phyloP scores from a whole-genome alignment of 2,113 vertebrate genomes.

The Budorcas taxicolor region DNA sequence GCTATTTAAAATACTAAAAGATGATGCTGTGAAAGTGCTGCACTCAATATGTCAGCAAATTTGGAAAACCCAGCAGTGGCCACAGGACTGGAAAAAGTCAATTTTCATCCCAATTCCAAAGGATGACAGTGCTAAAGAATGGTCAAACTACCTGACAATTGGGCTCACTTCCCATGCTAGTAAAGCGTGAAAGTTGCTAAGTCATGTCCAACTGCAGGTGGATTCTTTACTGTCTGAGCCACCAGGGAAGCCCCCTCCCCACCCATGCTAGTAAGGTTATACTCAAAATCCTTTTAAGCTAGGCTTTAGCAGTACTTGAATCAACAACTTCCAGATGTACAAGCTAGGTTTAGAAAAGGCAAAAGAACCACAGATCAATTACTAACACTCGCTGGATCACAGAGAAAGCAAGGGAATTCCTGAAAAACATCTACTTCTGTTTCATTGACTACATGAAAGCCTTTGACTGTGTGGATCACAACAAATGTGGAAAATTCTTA shows the following conservation, averaged over 20 bases:
- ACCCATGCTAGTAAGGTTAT: not conserved
- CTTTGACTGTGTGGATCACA: not conserved
- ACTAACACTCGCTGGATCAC: not conserved
- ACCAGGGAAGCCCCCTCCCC: not conserved
- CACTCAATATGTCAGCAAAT: not conserved
- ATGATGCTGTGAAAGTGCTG: not conserved
- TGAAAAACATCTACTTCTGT: not conserved
- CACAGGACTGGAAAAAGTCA: not conserved
- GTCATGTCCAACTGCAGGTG: not conserved
- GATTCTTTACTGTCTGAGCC: not conserved
- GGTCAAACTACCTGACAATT: not conserved
- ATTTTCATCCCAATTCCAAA: not conserved
- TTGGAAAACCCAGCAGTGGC: not conserved
- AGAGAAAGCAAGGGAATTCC: not conserved
- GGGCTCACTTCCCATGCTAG: not conserved
- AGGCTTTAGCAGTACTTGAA: not conserved
- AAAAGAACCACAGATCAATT: not conserved
- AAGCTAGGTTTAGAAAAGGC: not conserved
- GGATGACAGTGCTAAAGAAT: not conserved
- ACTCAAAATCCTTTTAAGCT: not conserved
- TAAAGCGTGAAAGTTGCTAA: rapidly evolving
- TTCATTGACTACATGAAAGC: not conserved
- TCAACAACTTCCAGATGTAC: not conserved
- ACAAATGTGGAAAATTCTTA: not conserved
- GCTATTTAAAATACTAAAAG: not conserved